These are phyloP conservation scores for Scaptodrosophila latifasciaeformis DNA, from an alignment of 2,888 invertebrate species.

Conservation along the genomic window DNA sequence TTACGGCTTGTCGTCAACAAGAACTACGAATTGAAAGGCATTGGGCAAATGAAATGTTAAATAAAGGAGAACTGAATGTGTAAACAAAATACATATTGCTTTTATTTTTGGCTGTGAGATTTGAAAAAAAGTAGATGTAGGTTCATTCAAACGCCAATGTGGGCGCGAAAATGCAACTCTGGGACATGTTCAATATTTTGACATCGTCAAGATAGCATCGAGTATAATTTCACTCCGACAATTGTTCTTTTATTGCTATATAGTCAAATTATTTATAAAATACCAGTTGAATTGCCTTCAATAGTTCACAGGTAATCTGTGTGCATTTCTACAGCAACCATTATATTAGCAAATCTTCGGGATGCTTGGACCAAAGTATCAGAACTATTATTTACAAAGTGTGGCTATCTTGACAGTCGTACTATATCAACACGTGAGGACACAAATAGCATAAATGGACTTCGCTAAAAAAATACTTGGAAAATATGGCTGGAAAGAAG, in stretches of 20 bases:
- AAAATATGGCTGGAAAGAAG: constrained; percentile 75
- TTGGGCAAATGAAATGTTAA: constrained; percentile 34
- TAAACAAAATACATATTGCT: constrained; percentile 21
- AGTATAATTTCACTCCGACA: constrained; percentile 12
- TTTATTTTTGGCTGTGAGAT: not conserved
- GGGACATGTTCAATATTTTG: not conserved
- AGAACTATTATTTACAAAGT: no score
- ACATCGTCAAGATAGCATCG: constrained; percentile 15
- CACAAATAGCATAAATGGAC: constrained; percentile 71
- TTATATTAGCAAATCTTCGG: no score
- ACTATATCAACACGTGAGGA: not conserved
- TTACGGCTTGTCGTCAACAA: constrained; percentile 28
- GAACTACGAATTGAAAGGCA: constrained; percentile 2
- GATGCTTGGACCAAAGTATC: no score
- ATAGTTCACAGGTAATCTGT: no score
- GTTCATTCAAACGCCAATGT: no score
- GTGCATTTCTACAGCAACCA: no score
- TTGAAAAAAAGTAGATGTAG: not conserved
- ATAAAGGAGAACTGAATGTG: constrained; percentile 53
- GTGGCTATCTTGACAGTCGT: no score
- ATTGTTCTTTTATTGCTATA: no score
- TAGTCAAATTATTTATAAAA: no score
- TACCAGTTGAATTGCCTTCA: no score
- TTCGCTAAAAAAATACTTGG: constrained; percentile 70
- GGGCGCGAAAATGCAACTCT: no score